Evolutionary conservation across 2,797 vertebrate species (phyloP).

Genomic region (Eleutherodactylus coqui): DNA sequence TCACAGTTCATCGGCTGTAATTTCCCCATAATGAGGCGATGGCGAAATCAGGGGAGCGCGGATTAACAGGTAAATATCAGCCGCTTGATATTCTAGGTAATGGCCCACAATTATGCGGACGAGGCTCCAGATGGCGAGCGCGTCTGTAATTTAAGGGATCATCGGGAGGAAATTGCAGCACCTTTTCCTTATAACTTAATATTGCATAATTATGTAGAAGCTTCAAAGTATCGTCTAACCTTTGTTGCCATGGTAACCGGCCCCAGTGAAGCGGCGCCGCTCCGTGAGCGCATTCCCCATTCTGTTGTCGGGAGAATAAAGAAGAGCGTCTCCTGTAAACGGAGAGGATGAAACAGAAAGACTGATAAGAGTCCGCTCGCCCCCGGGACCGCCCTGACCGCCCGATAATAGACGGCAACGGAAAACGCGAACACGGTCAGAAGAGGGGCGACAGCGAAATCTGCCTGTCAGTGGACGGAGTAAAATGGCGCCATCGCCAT

Average conservation of each 20-base stretch:
- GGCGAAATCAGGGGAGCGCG: neutral
- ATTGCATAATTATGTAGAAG: slow-evolving; percentile 42
- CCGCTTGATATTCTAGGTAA: neutral
- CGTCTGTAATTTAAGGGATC: slow-evolving; percentile 18
- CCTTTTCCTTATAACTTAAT: slow-evolving; percentile 29
- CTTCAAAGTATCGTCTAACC: slow-evolving; percentile 29
- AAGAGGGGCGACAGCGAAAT: neutral
- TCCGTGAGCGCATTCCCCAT: neutral
- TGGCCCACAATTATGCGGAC: slow-evolving; percentile 22
- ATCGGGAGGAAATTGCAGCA: neutral
- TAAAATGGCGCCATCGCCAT: neutral
- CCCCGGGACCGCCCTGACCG: neutral
- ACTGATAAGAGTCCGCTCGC: neutral
- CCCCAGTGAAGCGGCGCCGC: neutral
- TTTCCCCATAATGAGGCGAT: neutral
- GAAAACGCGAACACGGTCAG: neutral
- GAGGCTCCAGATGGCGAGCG: neutral
- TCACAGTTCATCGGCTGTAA: neutral
- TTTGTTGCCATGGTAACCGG: slow-evolving; percentile 42
- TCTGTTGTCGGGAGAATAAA: slow-evolving; percentile 17
- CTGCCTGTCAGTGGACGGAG: neutral
- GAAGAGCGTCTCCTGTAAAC: neutral
- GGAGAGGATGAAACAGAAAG: slow-evolving; percentile 28
- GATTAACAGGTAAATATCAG: neutral
- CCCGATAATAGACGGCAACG: neutral